phyloP scores from a whole-genome alignment of 2,113 vertebrate species.

The Periophthalmus modestus region DNA sequence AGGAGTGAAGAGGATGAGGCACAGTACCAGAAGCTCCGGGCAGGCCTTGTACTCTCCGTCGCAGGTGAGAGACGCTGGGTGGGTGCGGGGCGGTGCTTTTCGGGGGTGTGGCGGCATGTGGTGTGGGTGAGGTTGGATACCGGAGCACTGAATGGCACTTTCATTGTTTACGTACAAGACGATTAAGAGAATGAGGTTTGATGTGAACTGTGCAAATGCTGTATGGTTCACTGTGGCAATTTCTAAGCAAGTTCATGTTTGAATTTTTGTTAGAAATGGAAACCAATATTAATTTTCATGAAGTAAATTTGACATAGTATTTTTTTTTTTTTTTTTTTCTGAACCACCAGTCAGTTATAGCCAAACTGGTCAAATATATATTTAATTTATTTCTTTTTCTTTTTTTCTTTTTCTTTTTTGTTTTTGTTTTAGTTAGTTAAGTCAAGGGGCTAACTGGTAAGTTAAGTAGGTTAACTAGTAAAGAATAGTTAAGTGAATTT shows the following conservation, averaged over 20 bases:
- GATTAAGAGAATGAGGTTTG: not conserved
- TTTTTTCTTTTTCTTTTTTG: too few relatives aligned
- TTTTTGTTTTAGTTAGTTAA: too few relatives aligned
- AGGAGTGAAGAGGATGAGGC: conserved; percentile 49
- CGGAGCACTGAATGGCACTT: not conserved
- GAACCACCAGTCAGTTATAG: too few relatives aligned
- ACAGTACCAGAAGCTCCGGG: conserved; percentile 62
- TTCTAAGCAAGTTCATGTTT: not conserved
- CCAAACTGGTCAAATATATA: too few relatives aligned
- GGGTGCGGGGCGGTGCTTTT: not conserved
- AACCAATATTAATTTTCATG: too few relatives aligned
- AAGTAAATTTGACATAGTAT: too few relatives aligned
- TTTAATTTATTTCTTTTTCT: too few relatives aligned
- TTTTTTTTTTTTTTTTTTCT: too few relatives aligned
- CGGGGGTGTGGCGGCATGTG: conserved; percentile 1
- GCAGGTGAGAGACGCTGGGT: conserved; percentile 80
- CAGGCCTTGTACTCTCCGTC: conserved; percentile 85
- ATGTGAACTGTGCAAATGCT: not conserved
- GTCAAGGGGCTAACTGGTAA: too few relatives aligned
- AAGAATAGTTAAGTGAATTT: too few relatives aligned
- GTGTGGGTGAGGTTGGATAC: conserved; percentile 11
- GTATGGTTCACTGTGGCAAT: not conserved
- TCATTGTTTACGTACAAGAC: not conserved
- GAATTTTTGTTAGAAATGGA: not conserved
- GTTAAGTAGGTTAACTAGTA: too few relatives aligned